Percentiles rank a stretch among this genome's conserved stretches.
phyloP scores from a whole-genome alignment of 23 tunicate genomes.

The Pegea sp. region DNA sequence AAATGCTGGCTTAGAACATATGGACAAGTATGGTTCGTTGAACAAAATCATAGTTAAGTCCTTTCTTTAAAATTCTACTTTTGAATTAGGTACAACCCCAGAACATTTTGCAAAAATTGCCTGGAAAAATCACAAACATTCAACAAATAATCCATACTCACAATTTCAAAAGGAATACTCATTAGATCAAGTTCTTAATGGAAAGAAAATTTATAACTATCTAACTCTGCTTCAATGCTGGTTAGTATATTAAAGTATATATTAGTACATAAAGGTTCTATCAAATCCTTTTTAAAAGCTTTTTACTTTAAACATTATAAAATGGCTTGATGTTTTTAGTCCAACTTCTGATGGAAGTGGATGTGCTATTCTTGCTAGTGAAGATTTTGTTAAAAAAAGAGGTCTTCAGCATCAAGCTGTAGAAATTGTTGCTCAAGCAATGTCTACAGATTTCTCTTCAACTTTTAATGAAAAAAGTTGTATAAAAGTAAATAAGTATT shows the following conservation, averaged over 20 bases:
- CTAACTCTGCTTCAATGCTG: constrained; percentile 83
- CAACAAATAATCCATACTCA: constrained; percentile 95
- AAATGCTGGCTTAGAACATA: constrained; percentile 91
- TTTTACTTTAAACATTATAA: background rate
- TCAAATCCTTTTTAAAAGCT: background rate
- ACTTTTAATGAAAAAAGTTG: constrained; percentile 82
- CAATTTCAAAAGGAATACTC: constrained; percentile 90
- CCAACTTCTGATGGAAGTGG: constrained; percentile 99
- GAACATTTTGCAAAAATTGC: constrained; percentile 95
- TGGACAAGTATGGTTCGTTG: constrained; percentile 89
- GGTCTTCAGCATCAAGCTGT: constrained; percentile 87
- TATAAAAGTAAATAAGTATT: constrained; percentile 16
- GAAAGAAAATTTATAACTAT: constrained; percentile 55
- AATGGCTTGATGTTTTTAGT: no score
- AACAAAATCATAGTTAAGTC: no score
- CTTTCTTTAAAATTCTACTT: no score
- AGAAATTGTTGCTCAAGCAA: constrained; percentile 80
- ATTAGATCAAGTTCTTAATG: constrained; percentile 58
- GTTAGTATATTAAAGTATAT: constrained; percentile 21
- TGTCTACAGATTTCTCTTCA: constrained; percentile 95
- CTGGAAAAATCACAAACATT: constrained; percentile 89
- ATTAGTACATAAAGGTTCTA: background rate
- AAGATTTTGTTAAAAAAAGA: constrained; percentile 67
- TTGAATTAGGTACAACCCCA: constrained; percentile 83
- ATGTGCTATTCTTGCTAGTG: constrained; percentile 85